phyloP scores from a whole-genome alignment of 2,113 vertebrate species.

The Osmerus mordax region DNA sequence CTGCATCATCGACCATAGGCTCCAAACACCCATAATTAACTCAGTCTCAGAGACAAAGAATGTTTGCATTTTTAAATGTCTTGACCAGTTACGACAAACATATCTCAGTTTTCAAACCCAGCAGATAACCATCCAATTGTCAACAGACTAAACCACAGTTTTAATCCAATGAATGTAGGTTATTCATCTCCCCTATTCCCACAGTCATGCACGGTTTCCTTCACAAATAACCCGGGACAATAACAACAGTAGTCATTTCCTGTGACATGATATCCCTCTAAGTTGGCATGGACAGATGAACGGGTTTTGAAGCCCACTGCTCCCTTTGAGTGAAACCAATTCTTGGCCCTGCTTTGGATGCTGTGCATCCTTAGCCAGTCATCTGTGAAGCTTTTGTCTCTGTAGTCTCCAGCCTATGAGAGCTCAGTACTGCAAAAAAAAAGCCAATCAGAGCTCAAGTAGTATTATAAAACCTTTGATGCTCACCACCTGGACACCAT shows the following conservation, averaged over 20 bases:
- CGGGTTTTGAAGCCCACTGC: neutral
- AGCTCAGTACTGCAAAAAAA: neutral
- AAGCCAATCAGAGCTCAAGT: neutral
- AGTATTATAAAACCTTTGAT: conserved; percentile 23
- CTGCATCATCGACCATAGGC: conserved; percentile 6
- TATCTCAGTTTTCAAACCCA: conserved; percentile 21
- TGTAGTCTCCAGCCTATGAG: neutral
- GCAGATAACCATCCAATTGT: conserved; percentile 44
- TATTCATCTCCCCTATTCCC: conserved; percentile 3
- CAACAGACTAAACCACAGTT: conserved; percentile 1
- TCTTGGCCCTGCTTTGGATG: conserved; percentile 23
- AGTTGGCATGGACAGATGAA: neutral
- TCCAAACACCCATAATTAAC: conserved; percentile 40
- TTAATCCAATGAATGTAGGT: conserved; percentile 19
- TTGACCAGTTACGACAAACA: neutral
- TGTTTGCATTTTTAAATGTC: conserved; percentile 18
- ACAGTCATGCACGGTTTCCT: conserved; percentile 34
- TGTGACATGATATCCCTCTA: neutral
- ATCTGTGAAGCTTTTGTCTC: conserved; percentile 46
- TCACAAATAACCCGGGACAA: conserved; percentile 20
- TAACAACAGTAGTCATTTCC: neutral
- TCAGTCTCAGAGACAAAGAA: conserved; percentile 30
- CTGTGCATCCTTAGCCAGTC: conserved; percentile 31
- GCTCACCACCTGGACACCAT: neutral
- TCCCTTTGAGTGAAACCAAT: neutral